Conservation (phyloP, 2,113 vertebrate species). For the Argyrosomus japonicus region DNA sequence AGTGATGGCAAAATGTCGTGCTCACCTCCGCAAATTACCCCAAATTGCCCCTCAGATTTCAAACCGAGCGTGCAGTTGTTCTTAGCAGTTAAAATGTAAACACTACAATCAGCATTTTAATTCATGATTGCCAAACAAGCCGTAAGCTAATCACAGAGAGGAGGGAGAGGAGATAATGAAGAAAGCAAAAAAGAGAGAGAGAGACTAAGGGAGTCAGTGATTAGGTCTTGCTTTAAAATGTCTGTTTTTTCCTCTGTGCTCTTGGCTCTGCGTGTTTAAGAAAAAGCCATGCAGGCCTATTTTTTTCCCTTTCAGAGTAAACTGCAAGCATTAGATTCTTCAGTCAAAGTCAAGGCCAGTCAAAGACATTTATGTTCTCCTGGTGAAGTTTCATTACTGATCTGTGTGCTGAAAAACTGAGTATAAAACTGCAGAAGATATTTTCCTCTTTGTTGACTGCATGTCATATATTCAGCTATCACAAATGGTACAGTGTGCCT, state of each 20-base stretch:
- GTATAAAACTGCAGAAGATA: neutral
- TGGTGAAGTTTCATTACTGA: neutral
- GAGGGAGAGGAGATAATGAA: slow-evolving; percentile 66
- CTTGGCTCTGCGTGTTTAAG: slow-evolving; percentile 22
- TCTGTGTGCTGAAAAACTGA: neutral
- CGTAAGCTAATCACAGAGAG: slow-evolving; percentile 61
- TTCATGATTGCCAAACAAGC: slow-evolving; percentile 75
- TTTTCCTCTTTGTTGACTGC: slow-evolving; percentile 22
- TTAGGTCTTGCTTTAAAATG: slow-evolving; percentile 49
- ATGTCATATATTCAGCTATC: slow-evolving; percentile 10
- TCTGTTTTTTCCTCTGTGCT: slow-evolving; percentile 28
- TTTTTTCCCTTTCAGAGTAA: slow-evolving; percentile 3
- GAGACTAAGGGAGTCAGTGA: slow-evolving; percentile 50
- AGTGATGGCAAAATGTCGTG: slow-evolving; percentile 6
- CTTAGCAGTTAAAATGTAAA: slow-evolving; percentile 68
- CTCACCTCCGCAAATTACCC: slow-evolving; percentile 59
- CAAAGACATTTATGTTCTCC: slow-evolving; percentile 5
- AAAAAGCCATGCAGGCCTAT: slow-evolving; percentile 19
- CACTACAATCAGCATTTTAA: slow-evolving; percentile 78
- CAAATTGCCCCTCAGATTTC: slow-evolving; percentile 58
- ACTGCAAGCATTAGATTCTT: slow-evolving; percentile 13
- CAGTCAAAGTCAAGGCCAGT: slow-evolving; percentile 31
- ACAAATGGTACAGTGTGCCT: neutral
- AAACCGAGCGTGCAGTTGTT: slow-evolving; percentile 63
- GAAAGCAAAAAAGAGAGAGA: slow-evolving; percentile 45